Evolutionary conservation across 2,797 vertebrate species (phyloP).

Genomic region (Poecilia picta): DNA sequence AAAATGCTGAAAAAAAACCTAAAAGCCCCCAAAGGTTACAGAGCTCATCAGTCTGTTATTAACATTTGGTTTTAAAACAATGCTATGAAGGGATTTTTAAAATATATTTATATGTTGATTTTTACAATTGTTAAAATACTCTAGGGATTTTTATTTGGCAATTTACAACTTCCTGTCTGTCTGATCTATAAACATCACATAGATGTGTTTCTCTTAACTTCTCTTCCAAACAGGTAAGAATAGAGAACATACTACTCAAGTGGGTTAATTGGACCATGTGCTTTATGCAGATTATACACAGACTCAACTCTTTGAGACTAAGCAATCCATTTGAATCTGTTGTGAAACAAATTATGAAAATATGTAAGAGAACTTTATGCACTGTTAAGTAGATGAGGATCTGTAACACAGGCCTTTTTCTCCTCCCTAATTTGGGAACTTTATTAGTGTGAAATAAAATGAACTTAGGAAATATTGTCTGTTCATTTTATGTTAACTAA

Average conservation of each 20-base stretch:
- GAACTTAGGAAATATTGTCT: neutral
- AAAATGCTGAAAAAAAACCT: neutral
- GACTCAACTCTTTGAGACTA: neutral
- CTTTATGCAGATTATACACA: neutral
- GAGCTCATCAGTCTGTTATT: neutral
- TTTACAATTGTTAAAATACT: neutral
- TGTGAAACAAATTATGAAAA: neutral
- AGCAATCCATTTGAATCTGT: neutral
- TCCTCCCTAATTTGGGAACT: neutral
- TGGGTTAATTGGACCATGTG: neutral
- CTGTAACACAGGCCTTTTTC: neutral
- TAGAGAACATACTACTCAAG: neutral
- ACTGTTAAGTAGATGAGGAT: neutral
- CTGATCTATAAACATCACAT: neutral
- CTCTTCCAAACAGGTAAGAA: neutral
- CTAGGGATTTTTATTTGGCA: neutral
- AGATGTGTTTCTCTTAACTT: neutral
- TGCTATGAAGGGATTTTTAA: neutral
- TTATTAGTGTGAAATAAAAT: neutral
- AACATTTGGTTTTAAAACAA: neutral
- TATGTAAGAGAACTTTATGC: neutral
- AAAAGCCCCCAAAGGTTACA: neutral
- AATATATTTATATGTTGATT: neutral
- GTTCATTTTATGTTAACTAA: neutral
- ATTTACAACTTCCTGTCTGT: neutral